Evolutionary conservation across 2,888 invertebrate genomes (phyloP), one percentile per base, ranked within the genome.

Genomic region (Aradus depressus): DNA sequence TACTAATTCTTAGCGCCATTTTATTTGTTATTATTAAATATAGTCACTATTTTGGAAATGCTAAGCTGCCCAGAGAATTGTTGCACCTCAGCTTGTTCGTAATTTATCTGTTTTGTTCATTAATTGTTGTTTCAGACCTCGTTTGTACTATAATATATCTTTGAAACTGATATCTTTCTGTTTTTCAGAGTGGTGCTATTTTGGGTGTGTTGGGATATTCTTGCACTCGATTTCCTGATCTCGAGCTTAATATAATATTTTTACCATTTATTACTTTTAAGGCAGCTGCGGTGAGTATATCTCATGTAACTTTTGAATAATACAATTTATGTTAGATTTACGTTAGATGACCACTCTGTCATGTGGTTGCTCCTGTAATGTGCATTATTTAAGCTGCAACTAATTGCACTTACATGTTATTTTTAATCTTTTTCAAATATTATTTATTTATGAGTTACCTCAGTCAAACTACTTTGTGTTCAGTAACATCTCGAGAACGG

Each of bases 171-270:
- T 19, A 39, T 51, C 38, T 19, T 44, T 49, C 66, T 64, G 54
- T 49, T 55, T 74, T 75, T 59, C 69, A 95, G 91, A 95, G 93
- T 26, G 97, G 97, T 53, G 95, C 96, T 44, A 88, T 97, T 60
- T 85, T 95, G 84, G 83, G 84, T 21, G 74, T 96, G 43, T 69
- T 97, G 54, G 84, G 86, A 21, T 89, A 83, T 65, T 82, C 89
- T 1, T 96, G 95, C 67, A 75, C 83, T 44, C 80, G 84, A 64
- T 85, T 83, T 68, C 97, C 97, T 4, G 84, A 96, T 59, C 83
- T 85, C n/a, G 75, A 78, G 66, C 72, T 98, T 51, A 81, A 82
- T 62, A 84, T 98, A 54, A 80, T 95, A 53, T 87, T 98, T 67
- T 65, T 98, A 59, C 95, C 95, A 3, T 80, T 84, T 72, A 75